A percentile compares a stretch with the other conserved stretches of the same genome.
Evolutionary conservation across 2,888 invertebrate genomes (phyloP).

Genomic region (Apodemia zela): DNA sequence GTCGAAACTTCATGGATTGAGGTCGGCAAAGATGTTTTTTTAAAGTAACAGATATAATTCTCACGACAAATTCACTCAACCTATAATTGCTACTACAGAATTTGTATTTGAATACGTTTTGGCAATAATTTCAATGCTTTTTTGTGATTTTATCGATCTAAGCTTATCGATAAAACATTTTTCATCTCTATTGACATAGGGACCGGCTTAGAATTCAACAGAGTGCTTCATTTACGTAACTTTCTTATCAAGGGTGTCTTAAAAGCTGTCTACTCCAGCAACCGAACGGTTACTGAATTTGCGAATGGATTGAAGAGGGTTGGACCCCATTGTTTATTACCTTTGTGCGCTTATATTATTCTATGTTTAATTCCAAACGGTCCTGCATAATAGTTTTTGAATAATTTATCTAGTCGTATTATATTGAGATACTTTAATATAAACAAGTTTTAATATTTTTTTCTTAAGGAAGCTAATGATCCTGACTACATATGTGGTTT

Average conservation of each 20-base stretch:
- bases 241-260: slow-evolving; percentile 48
- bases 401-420: slow-evolving; percentile 20
- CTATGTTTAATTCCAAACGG: slow-evolving; percentile 31
- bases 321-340: slow-evolving; percentile 26
- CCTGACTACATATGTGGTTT: too few relatives aligned
- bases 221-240: slow-evolving; percentile 51
- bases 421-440: too few relatives aligned
- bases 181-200: slow-evolving; percentile 10
- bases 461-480: too few relatives aligned
- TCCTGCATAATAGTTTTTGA: slow-evolving; percentile 29
- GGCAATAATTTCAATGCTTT: too few relatives aligned
- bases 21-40: too few relatives aligned
- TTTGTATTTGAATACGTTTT: too few relatives aligned
- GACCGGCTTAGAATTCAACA: slow-evolving; percentile 12
- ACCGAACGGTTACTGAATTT: slow-evolving; percentile 24
- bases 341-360: slow-evolving; percentile 23
- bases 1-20: too few relatives aligned
- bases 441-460: too few relatives aligned
- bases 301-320: slow-evolving; percentile 21
- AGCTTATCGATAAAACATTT: slow-evolving; percentile 12
- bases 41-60: too few relatives aligned
- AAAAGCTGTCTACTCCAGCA: slow-evolving; percentile 39
- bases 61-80: too few relatives aligned
- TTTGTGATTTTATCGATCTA: neutral
- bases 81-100: too few relatives aligned